A percentile compares a stretch with the other conserved stretches of the same genome.
phyloP scores from a whole-genome alignment of 2,888 invertebrate species.

The Campaea margaritaria region DNA sequence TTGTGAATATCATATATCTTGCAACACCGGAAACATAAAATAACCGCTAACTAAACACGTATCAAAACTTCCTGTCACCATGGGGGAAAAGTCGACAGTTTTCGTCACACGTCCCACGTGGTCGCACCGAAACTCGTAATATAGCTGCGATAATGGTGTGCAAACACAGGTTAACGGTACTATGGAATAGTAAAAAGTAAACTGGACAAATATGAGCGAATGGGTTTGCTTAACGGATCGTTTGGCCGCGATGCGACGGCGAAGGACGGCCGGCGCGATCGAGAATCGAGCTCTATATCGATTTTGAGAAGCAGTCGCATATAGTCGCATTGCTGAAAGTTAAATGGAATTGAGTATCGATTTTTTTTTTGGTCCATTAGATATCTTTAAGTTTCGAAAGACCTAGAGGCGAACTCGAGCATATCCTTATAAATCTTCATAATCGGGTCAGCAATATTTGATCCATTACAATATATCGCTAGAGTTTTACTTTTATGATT shows the following conservation, averaged over 20 bases:
- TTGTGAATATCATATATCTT: conserved; percentile 26
- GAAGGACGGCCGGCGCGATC: conserved; percentile 37
- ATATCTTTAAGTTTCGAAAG: background rate
- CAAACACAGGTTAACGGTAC: conserved; percentile 78
- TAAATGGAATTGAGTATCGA: background rate
- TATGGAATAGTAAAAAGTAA: conserved; percentile 79
- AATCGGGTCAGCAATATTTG: background rate
- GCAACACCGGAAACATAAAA: conserved; percentile 36
- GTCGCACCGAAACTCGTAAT: conserved; percentile 39
- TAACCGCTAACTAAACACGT: conserved; percentile 26
- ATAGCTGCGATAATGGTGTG: conserved; percentile 72
- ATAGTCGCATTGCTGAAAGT: background rate
- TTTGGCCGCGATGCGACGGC: conserved; percentile 43
- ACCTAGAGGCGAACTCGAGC: too few relatives aligned
- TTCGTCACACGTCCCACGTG: conserved; percentile 23
- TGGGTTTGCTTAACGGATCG: conserved; percentile 79
- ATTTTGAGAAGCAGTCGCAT: conserved; percentile 6
- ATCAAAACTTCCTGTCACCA: conserved; percentile 23
- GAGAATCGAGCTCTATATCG: conserved; percentile 15
- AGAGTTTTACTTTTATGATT: too few relatives aligned
- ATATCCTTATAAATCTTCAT: too few relatives aligned
- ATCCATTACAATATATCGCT: background rate
- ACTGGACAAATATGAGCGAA: conserved; percentile 81
- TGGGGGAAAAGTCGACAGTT: conserved; percentile 10
- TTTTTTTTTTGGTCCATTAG: background rate